Evolutionary conservation across 2,797 vertebrate genomes (phyloP), one percentile per base, ranked within the genome.

Genomic region (Coregonus suidteri): DNA sequence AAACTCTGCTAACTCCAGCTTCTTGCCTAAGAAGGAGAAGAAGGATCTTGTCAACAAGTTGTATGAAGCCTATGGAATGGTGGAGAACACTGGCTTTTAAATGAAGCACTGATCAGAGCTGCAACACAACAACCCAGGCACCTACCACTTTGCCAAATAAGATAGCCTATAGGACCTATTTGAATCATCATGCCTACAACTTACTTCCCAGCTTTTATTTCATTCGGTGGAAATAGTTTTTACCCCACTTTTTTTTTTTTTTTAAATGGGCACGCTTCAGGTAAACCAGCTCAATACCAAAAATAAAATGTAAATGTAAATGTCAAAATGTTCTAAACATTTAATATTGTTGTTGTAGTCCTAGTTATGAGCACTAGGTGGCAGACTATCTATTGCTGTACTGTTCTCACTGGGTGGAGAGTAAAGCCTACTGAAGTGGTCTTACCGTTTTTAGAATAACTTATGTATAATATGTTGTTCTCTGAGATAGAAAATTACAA

Each of bases 1-100:
- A 86, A 94, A 92, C 0, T 94, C 98, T 6, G 98, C 97, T 0
- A 66, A 93, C 80, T 97, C 97, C 34, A 91, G 95, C 88, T 99
- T 99, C 92, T 90, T 99, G 83, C 95, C 97, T 0, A 90, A 94
- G 66, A 31, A 90, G 0, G 98, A 99, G 81, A 99, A 98, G 90
- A n/a, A 80, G 5, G 85, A 96, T 51, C 95, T 99, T 52, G 85
- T 99, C 15, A 7, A 79, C 0, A 84, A 59, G 2, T 94, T 99
- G 75, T 88, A 92, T 0, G n/a, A 92, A 71, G 96, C 95, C 71
- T 99, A 99, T 0, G 94, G 86, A 85, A 95, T 96, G 94, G 72
- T 83, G 0, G 53, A 78, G 25, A 88, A 56, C 0, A 90, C 93
- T 0, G 74, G 71, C 2, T 93, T 93, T 3, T 95, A 86, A 91